Base-by-base conservation (phyloP, 2,888 invertebrate genomes). In the Tortrix viridana region DNA sequence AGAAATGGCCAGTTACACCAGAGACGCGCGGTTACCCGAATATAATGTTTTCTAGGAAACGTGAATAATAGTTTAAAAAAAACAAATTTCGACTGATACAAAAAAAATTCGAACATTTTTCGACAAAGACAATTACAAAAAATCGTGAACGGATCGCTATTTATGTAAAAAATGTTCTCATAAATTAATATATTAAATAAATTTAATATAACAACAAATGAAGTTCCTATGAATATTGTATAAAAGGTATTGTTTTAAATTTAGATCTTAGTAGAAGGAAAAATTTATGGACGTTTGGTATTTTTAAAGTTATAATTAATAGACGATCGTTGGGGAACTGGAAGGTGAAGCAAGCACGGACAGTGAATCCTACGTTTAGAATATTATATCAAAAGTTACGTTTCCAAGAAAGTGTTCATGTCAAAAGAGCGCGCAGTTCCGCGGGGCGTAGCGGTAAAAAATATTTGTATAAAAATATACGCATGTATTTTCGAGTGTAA, bases 141-240 rank as follows among this genome's bases (percentile, higher is more conserved):
- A 79, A 76, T 75, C 80, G 89, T 90, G 89, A 85, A 90, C 77
- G 83, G 89, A 91, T 92, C 89, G 90, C 92, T 92, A 90, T 92
- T 90, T 90, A 89, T 92, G 89, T 91, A 91, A 89, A 87, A 70
- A 71, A 70, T 82, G 82, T 90, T 89, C 89, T 90, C 89, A 86
- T 89, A 86, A 88, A 88, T 81, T 88, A 88, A 89, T 67, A 89
- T 91, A 89, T 90, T 90, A 90, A 89, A 88, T 89, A 88, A 91
- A 91, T 88, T 89, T 79, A 86, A 90, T 89, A 85, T 90, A 89
- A 91, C 90, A 91, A 91, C 90, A 91, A 91, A 90, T 89, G 89
- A 91, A 92, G 92, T 92, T 91, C 92, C 92, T 92, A 92, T 91
- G 88, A 89, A 89, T 89, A 89, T 89, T 91, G 89, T 91, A 90